These are phyloP conservation scores for Gymnocypris eckloni DNA, from an alignment of 2,797 vertebrate species.

Conservation along the genomic window DNA sequence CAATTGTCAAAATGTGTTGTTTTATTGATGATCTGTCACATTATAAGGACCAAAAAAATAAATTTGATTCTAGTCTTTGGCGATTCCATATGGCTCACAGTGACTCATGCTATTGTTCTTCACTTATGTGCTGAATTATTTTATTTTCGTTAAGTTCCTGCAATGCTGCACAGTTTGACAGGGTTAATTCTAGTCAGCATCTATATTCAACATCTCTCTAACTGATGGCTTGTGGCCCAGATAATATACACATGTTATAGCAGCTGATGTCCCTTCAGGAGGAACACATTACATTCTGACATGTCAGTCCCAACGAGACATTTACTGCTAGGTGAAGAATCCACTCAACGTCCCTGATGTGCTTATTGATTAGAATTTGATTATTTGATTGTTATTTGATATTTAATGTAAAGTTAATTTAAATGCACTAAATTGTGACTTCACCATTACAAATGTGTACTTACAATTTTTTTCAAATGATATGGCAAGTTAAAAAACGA, in stretches of 20 bases:
- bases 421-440: not conserved
- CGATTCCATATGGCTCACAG: not conserved
- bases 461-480: not conserved
- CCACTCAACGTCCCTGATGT: not conserved
- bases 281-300: not conserved
- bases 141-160: not conserved
- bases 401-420: not conserved
- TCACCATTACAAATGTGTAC: not conserved
- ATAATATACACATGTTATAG: not conserved
- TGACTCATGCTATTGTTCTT: not conserved
- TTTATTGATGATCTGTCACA: not conserved
- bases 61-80: not conserved
- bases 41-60: not conserved
- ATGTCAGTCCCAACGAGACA: not conserved
- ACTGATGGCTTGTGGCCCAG: conserved; percentile 2
- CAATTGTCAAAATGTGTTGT: not conserved
- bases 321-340: conserved; percentile 7
- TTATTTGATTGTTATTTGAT: not conserved
- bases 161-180: not conserved
- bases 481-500: not conserved
- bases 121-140: not conserved
- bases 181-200: not conserved
- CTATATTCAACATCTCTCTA: conserved; percentile 12
- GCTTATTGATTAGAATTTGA: not conserved
- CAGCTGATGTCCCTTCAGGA: conserved; percentile 10